phyloP scores from a whole-genome alignment of 2,113 vertebrate genomes.

The Neodontobutis hainanensis region DNA sequence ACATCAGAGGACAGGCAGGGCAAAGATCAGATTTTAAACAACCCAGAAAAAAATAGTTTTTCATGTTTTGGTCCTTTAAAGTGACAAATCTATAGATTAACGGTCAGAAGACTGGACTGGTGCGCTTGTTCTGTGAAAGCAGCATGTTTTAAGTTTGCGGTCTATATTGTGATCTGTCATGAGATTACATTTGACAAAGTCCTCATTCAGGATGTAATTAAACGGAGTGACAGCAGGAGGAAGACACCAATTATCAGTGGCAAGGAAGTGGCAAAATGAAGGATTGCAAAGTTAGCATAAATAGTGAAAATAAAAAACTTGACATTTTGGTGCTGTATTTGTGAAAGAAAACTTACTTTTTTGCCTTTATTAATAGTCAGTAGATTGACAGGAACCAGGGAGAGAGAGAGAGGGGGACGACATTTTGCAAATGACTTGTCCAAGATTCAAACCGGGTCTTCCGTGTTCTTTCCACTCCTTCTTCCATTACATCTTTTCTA shows the following conservation, averaged over 20 bases:
- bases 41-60: background rate
- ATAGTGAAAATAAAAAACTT: no score
- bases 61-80: background rate
- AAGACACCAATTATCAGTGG: conserved; percentile 18
- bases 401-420: no score
- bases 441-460: no score
- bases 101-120: background rate
- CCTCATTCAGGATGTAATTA: conserved; percentile 10
- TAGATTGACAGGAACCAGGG: no score
- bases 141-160: background rate
- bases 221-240: conserved; percentile 17
- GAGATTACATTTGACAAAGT: conserved; percentile 4
- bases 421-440: no score
- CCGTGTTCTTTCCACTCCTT: no score
- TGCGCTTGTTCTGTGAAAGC: background rate
- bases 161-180: background rate
- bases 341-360: no score
- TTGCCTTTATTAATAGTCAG: no score
- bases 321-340: no score
- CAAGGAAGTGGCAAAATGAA: conserved; percentile 5
- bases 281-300: no score
- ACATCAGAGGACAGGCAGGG: conserved; percentile 39
- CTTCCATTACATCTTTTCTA: background rate
- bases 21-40: background rate
- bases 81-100: background rate